A percentile compares a stretch with the other conserved stretches of the same genome.
phyloP scores from a whole-genome alignment of 2,797 vertebrate species.

The Sebastes vulpes region DNA sequence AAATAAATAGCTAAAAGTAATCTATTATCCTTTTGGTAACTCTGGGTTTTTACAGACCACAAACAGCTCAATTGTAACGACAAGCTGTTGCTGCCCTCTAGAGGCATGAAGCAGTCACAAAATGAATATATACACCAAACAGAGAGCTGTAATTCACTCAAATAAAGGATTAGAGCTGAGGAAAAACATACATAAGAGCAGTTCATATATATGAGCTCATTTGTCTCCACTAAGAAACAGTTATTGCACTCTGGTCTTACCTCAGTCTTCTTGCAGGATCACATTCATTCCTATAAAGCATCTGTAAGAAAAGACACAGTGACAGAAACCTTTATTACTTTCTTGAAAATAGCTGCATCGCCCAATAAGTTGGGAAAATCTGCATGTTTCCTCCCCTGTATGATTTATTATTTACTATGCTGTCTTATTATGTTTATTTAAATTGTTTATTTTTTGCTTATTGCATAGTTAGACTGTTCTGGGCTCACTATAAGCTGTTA shows the following conservation, averaged over 20 bases:
- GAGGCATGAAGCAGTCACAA: constrained; percentile 27
- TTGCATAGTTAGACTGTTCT: too few relatives aligned
- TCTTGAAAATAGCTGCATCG: neutral
- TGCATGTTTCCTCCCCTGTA: too few relatives aligned
- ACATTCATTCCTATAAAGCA: neutral
- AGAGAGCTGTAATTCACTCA: neutral
- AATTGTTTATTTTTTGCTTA: neutral
- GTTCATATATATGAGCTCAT: neutral
- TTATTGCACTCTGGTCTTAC: neutral
- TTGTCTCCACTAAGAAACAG: neutral
- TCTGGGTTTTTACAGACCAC: too few relatives aligned
- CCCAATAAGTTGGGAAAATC: too few relatives aligned
- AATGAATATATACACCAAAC: neutral
- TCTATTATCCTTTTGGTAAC: neutral
- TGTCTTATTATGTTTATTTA: neutral
- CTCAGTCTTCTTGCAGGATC: neutral
- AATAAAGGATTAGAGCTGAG: neutral
- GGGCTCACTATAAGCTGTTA: neutral
- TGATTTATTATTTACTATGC: neutral
- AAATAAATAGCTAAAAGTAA: neutral
- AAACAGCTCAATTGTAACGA: neutral
- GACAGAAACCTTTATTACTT: neutral
- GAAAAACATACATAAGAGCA: neutral
- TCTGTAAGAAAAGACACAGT: neutral
- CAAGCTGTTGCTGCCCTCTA: constrained; percentile 69